A percentile compares a stretch with the other conserved stretches of the same genome.
Evolutionary conservation across 2,113 vertebrate genomes (phyloP).

Genomic region (Xerus inauris): DNA sequence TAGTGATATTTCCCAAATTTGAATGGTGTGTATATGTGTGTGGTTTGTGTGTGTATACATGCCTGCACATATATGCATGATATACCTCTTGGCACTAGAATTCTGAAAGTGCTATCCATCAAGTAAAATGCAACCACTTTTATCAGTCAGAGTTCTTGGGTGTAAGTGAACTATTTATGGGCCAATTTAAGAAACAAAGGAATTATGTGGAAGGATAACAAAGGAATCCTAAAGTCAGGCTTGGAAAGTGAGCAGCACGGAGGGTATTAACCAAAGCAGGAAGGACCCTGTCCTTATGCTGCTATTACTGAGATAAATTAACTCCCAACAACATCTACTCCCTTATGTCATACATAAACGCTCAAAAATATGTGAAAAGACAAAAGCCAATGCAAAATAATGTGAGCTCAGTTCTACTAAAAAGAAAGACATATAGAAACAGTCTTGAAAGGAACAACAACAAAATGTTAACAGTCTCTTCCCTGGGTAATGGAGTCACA

Average conservation of each 20-base stretch:
- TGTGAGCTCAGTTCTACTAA: background rate
- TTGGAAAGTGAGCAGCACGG: background rate
- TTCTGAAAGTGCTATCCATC: slow-evolving; percentile 6
- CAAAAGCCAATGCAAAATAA: slow-evolving; percentile 11
- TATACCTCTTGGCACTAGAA: background rate
- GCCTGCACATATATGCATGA: background rate
- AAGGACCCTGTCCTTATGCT: background rate
- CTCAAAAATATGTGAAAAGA: background rate
- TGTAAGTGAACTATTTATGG: background rate
- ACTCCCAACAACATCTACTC: background rate
- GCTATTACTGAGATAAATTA: background rate
- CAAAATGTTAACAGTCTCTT: slow-evolving; percentile 40
- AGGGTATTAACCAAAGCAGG: background rate
- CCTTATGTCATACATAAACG: background rate
- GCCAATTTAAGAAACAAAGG: background rate
- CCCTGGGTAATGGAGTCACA: background rate
- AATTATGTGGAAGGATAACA: background rate
- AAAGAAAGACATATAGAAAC: background rate
- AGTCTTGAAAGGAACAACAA: slow-evolving; percentile 25
- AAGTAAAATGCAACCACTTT: slow-evolving; percentile 1
- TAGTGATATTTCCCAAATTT: background rate
- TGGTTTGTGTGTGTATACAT: no score
- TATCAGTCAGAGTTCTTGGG: background rate
- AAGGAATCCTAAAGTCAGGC: background rate
- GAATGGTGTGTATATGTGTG: no score